A percentile compares a stretch with the other conserved stretches of the same genome.
Evolutionary conservation across 2,113 vertebrate genomes (phyloP).

Genomic region (Dasyprocta punctata): DNA sequence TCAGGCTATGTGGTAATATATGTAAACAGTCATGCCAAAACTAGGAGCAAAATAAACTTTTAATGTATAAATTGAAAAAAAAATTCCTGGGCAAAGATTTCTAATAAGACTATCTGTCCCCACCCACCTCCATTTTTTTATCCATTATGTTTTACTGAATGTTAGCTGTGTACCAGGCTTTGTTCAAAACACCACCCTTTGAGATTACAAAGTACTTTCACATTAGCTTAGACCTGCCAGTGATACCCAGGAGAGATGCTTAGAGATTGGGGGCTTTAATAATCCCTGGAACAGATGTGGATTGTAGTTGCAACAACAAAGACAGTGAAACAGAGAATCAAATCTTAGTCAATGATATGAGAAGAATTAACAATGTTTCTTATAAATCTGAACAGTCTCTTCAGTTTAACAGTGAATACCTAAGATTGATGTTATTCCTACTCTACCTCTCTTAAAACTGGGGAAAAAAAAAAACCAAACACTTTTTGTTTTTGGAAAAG

Average conservation of each 20-base stretch:
- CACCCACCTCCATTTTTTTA: neutral
- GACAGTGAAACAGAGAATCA: neutral
- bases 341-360: neutral
- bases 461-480: neutral
- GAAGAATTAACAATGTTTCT: neutral
- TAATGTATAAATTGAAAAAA: neutral
- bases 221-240: neutral
- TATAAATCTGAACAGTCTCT: neutral
- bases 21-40: slow-evolving; percentile 8
- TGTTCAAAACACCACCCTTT: neutral
- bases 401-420: neutral
- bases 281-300: neutral
- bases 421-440: neutral
- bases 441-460: neutral
- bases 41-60: slow-evolving; percentile 1
- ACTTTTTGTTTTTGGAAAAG: slow-evolving; percentile 18
- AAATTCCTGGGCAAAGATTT: neutral
- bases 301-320: neutral
- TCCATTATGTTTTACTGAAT: neutral
- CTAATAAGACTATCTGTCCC: neutral
- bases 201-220: neutral
- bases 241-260: neutral
- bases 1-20: neutral
- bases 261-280: neutral
- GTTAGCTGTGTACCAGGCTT: neutral